Percentiles rank a stretch among this genome's conserved stretches.
Evolutionary conservation across 2,797 vertebrate genomes (phyloP).

Genomic region (Periparus ater): DNA sequence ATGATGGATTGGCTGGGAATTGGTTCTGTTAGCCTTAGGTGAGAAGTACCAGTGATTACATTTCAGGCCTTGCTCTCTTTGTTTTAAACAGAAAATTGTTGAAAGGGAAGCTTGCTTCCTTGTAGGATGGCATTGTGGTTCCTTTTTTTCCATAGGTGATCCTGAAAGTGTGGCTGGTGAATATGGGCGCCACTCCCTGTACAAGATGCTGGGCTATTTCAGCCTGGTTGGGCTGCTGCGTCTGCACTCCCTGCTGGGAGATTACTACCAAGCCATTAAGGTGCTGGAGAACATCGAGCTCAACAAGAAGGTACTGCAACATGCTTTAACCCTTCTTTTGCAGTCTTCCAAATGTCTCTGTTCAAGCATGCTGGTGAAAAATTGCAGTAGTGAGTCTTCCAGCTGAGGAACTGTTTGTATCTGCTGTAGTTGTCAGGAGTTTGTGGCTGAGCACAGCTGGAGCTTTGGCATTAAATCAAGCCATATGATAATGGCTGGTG

Average conservation of each 20-base stretch:
- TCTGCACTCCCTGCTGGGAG: conserved; percentile 93
- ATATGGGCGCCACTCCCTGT: conserved; percentile 95
- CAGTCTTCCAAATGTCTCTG: neutral
- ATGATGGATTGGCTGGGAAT: neutral
- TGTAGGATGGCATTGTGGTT: neutral
- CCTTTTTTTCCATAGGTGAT: conserved; percentile 80
- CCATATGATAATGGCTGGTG: neutral
- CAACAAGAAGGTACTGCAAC: conserved; percentile 91
- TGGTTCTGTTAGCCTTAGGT: neutral
- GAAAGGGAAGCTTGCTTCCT: neutral
- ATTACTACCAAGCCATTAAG: conserved; percentile 99
- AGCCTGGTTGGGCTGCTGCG: conserved; percentile 95
- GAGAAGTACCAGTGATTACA: neutral
- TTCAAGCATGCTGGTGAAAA: neutral
- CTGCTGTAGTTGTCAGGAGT: neutral
- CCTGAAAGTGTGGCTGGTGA: conserved; percentile 98
- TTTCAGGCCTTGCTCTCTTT: neutral
- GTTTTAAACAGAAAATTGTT: neutral
- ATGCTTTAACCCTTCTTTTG: neutral
- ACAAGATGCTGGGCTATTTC: conserved; percentile 99
- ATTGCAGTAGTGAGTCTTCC: neutral
- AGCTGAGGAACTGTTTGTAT: neutral
- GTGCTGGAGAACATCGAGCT: conserved; percentile 98
- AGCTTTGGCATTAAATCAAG: conserved; percentile 3
- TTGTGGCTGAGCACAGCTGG: neutral